Conservation (phyloP, 2,888 invertebrate genomes). For the Sesia bembeciformis region DNA sequence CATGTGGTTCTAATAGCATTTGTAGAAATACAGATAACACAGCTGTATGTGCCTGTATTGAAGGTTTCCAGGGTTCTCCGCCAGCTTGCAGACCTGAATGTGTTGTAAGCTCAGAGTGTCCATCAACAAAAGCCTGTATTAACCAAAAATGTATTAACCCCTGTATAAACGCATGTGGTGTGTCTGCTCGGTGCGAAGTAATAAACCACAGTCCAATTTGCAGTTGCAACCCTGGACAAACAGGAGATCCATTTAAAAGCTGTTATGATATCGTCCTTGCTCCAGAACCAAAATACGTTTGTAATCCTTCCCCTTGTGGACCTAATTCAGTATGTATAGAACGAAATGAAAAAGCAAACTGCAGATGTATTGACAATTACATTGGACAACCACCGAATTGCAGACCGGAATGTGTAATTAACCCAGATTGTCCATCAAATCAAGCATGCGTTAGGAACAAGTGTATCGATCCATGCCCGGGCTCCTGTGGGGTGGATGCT, state of each 20-base stretch:
- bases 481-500: constrained; percentile 85
- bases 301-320: constrained; percentile 87
- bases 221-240: constrained; percentile 83
- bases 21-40: constrained; percentile 85
- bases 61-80: constrained; percentile 85
- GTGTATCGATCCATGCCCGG: constrained; percentile 88
- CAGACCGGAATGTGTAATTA: constrained; percentile 87
- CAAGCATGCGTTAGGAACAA: constrained; percentile 87
- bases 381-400: constrained; percentile 87
- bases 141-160: constrained; percentile 89
- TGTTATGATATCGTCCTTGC: constrained; percentile 74
- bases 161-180: constrained; percentile 87
- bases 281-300: constrained; percentile 69
- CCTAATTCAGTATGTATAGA: constrained; percentile 84
- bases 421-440: constrained; percentile 84
- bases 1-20: constrained; percentile 86
- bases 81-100: constrained; percentile 90
- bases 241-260: constrained; percentile 86
- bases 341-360: constrained; percentile 79
- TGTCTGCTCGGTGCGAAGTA: constrained; percentile 84
- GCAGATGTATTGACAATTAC: constrained; percentile 84
- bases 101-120: constrained; percentile 87
- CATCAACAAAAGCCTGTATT: constrained; percentile 85
- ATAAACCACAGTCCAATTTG: constrained; percentile 92
- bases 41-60: constrained; percentile 85